Conservation (phyloP, 2,797 vertebrate species). For the Aeoliscus strigatus region DNA sequence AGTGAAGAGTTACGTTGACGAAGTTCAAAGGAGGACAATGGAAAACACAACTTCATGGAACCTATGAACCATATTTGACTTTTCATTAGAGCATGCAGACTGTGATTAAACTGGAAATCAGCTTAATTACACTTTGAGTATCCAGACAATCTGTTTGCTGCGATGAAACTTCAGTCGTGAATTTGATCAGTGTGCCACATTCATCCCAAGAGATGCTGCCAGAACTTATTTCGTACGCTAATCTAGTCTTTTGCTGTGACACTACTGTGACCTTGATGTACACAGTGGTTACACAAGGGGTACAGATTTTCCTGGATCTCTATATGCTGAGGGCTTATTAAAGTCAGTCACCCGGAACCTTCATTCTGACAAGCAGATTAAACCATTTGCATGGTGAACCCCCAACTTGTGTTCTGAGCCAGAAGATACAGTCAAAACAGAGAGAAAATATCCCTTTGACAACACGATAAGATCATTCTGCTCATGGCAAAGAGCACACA, state of each 20-base stretch:
- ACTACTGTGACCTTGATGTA: constrained; percentile 62
- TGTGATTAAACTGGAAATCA: constrained; percentile 17
- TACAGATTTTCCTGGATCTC: constrained; percentile 61
- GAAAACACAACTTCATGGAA: constrained; percentile 6
- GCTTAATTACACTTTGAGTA: no score
- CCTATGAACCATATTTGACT: constrained; percentile 5
- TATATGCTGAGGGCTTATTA: constrained; percentile 68
- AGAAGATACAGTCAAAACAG: constrained; percentile 65
- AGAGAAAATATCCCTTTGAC: constrained; percentile 47
- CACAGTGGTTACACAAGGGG: constrained; percentile 53
- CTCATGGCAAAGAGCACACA: constrained; percentile 22
- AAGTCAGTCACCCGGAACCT: constrained; percentile 68
- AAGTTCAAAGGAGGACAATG: constrained; percentile 40
- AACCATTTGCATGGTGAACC: constrained; percentile 64
- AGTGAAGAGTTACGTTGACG: constrained; percentile 53
- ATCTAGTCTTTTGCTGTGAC: constrained; percentile 52
- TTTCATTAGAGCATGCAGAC: not conserved
- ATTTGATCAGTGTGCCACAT: constrained; percentile 32
- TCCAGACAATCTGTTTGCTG: no score
- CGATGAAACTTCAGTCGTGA: constrained; percentile 12
- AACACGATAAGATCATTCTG: constrained; percentile 33
- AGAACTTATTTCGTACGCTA: constrained; percentile 47
- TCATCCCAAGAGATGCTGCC: constrained; percentile 30
- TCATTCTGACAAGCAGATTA: constrained; percentile 73
- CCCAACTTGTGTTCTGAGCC: constrained; percentile 51